Evolutionary conservation across 1,140 invertebrate genomes (phyloP), one percentile per base, ranked within the genome.

Genomic region (Thaumetopoea pityocampa): DNA sequence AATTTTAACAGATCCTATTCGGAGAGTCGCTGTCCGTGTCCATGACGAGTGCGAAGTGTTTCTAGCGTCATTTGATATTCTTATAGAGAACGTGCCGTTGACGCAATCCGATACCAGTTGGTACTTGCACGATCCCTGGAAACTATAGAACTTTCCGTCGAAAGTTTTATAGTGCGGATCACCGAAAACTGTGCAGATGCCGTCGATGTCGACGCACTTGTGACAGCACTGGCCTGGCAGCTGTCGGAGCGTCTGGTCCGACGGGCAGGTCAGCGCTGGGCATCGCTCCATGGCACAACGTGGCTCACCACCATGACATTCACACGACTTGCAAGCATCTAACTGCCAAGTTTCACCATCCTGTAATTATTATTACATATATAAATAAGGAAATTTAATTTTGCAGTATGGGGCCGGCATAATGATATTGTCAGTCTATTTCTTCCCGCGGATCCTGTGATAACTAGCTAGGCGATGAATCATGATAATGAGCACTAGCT

Each of bases 91-190:
- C 11, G 90, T 91, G 50, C 92, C 88, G 24, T 88, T 89, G 2
- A 86, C 69, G 62, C 95, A 97, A 79, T 98, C 96, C 17, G 93
- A 88, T 3, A 89, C 89, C 26, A 98, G 70, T 32, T 95, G 90
- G 68, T 98, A 98, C 74, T 96, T 96, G 79, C 96, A 98, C 0
- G 93, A 90, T 6, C 94, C 94, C 80, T 96, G 95, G 67, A 97
- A 98, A 63, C 92, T 96, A 68, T 93, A 96, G 45, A 95, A 93
- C 60, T 93, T 92, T 9, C 96, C 96, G 64, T 98, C 96, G 71
- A 97, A 98, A 3, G 95, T 97, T 54, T 93, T 90, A 69, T 97
- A 98, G 67, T 98, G 95, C 0, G 96, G 95, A 79, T 98, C 95
- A 1, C 96, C 96, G 68, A 95, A 98, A 0, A 96, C 95, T 0